Base-by-base conservation (phyloP, 2,888 invertebrate species). In the Papilio elwesi region DNA sequence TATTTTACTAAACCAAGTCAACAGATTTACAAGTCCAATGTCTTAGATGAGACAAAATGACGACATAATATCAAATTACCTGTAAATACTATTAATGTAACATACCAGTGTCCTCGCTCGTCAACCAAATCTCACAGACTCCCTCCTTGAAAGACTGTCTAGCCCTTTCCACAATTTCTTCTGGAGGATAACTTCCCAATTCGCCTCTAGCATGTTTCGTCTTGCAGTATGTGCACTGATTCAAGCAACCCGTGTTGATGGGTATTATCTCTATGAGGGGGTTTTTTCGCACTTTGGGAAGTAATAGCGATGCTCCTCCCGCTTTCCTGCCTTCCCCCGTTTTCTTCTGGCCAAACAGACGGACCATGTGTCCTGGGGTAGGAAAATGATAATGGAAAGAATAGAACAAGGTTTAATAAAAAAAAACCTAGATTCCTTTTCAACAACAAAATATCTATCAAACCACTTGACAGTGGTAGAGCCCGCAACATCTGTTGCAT, bases 201-300 rank as follows among this genome's bases (percentile, higher is more conserved):
- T 99, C 98, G 0, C 99, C 99, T 67, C 99, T 91, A 0, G 99
- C 99, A 87, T 99, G 98, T 85, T 99, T 99, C 0, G 99, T 99
- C 90, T 99, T 99, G 86, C 99, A 99, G 85, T 99, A 99, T 0
- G 99, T 99, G 87, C 99, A 99, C 83, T 99, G 98, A 92, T 99
- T 99, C 4, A 99, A 92, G 82, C 99, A 99, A 0, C 99, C 99
- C 0, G 98, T 98, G 87, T 98, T 99, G 64, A 99, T 98, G 0
- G 99, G 96, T 74, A 99, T 98, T 71, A 99, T 99, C 94, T 99
- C 99, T 74, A 99, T 97, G 0, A 99, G 94, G 0, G 98, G 98
- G 90, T 99, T 99, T 83, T 98, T 97, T 68, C 99, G 95, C 13
- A 99, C 97, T 94, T 99, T 99, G 0, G 99, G 99, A 13, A 99